Base-by-base conservation (phyloP, 2,888 invertebrate species). In the Strigamia maritima region DNA sequence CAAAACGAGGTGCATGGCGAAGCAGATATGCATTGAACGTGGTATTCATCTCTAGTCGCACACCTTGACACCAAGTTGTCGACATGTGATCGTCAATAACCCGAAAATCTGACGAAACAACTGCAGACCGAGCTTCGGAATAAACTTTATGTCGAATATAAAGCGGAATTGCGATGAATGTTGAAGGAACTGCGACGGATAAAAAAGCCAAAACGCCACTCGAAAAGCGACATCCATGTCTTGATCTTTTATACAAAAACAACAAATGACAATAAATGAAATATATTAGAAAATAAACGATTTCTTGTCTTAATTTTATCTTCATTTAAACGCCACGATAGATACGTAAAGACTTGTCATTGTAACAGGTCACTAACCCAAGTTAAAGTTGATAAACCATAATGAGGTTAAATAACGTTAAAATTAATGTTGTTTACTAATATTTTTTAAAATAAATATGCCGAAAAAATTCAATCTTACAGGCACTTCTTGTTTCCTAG, bases 1-100 rank as follows among this genome's bases (percentile, higher is more conserved):
- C 88, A 70, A 92, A 85, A 81, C 87, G 85, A 0, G 93, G 93
- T 35, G 60, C 44, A 1, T 87, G 87, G 0, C 90, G 89, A 80
- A 93, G 88, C 79, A 92, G 87, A 85, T 91, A 93, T 0, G 92
- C 93, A 85, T 92, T 92, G 87, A 92, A 93, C 0, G 92, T 92
- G 0, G 92, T 89, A 83, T 93, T 92, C 0, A 90, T 91, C 81
- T 87, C 88, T 24, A 80, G 75, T 12, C 19, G 78, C 16, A 78
- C 60, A 7, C 79, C 92, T 90, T 93, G 92, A 84, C 93, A 93
- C 93, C 93, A 93, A 22, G 90, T 91, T 0, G 93, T 92, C 0
- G 93, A 93, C 81, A 93, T 90, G 86, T 89, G 90, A 83, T 90
- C 90, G 85, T 93, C 92, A 81, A 93, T 89, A 80, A 93, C 87